These are phyloP conservation scores for Axinella damicornis DNA, from an alignment of 37 sponge, comb jelly and placozoan species.

Conservation along the genomic window DNA sequence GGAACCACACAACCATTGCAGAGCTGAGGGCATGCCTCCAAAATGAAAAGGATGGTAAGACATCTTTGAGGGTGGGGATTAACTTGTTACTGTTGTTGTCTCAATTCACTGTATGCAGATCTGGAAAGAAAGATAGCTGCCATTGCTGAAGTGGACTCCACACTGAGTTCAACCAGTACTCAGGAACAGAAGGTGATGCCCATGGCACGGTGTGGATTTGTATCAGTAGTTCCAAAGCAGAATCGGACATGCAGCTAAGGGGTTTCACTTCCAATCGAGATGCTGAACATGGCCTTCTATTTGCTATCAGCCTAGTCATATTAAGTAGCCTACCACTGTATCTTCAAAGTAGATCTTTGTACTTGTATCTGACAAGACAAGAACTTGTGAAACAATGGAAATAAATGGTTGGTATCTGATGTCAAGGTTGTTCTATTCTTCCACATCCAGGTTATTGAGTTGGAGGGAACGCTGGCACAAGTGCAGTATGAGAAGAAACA, in stretches of 20 bases:
- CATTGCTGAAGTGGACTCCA: background rate
- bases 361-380: too few relatives aligned
- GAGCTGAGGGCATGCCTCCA: conserved; percentile 25
- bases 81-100: background rate
- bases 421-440: background rate
- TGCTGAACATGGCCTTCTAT: too few relatives aligned
- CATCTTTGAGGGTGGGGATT: background rate
- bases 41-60: conserved; percentile 21
- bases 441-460: conserved; percentile 13
- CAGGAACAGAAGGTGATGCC: background rate
- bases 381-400: too few relatives aligned
- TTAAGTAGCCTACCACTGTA: too few relatives aligned
- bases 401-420: background rate
- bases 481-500: conserved; percentile 6
- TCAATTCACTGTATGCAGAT: conserved; percentile 20
- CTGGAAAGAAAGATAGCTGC: conserved; percentile 18
- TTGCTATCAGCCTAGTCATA: too few relatives aligned
- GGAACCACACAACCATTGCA: background rate
- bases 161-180: background rate
- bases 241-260: too few relatives aligned
- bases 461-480: background rate
- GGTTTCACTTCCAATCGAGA: too few relatives aligned
- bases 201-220: too few relatives aligned
- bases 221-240: too few relatives aligned
- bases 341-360: too few relatives aligned